Base-by-base conservation (phyloP, 2,797 vertebrate genomes). In the Gambusia yucatana region DNA sequence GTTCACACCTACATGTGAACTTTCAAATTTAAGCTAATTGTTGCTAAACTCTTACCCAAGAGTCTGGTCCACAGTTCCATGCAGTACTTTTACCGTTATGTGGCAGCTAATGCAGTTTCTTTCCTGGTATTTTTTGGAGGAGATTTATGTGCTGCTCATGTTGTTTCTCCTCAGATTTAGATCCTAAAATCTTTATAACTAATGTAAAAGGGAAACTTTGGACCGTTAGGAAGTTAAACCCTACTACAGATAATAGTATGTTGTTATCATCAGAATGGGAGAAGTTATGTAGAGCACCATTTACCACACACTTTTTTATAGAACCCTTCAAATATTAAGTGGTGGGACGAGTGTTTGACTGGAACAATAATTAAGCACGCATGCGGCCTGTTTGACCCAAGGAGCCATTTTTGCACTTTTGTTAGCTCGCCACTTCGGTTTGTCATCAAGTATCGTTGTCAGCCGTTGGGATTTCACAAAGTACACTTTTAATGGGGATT, bases 401-500 rank as follows among this genome's bases (percentile, higher is more conserved):
- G 7, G 20, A 65, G 63, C 22, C 63, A 22, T 36, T 22, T 39
- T 39, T 65, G 7, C 14, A 22, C 9, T 39, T 10, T 39, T 36
- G 36, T 65, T 65, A 61, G 6, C 59, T 33, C 59, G 0, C 36
- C 9, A 22, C 63, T 65, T 22, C 6, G 6, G 0, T 73, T 47
- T 79, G 25, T 16, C 70, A 30, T 77, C 11, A 59, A 67, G 71
- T 36, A 63, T 69, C 67, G 3, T 36, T 65, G 63, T 78, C 25
- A 0, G 43, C 65, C 59, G 33, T 52, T 43, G 17, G 30, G 65
- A 41, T 57, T 11, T 2, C 74, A 72, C n/a, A 0, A n/a, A 77
- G 20, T n/a, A 73, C 61, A 83, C 61, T 81, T 76, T 59, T 25
- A 59, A 65, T 70, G 61, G 52, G 79, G 76, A 77, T 87, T 83